A percentile compares a stretch with the other conserved stretches of the same genome.
phyloP scores from a whole-genome alignment of 2,113 vertebrate species.

The Meleagris gallopavo region DNA sequence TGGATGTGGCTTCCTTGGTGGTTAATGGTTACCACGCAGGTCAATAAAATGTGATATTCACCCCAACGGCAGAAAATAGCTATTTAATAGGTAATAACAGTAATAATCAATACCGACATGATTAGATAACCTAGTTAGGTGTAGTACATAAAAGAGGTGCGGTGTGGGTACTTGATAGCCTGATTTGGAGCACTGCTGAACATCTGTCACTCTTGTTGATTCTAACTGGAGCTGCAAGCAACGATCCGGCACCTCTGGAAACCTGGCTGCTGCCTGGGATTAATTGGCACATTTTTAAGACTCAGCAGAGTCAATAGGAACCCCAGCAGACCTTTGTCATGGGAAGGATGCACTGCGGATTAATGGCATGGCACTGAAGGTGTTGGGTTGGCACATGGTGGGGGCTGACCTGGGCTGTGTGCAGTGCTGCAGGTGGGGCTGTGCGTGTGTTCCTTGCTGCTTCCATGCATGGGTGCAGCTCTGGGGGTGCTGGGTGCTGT shows the following conservation, averaged over 20 bases:
- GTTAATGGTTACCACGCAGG: conserved; percentile 50
- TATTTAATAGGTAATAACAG: conserved; percentile 74
- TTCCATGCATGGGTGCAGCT: rapidly evolving
- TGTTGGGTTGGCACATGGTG: rapidly evolving
- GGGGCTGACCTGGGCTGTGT: not conserved
- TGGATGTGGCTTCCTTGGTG: conserved; percentile 38
- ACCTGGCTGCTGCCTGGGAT: not conserved
- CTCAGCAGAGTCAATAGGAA: not conserved
- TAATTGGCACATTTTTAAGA: not conserved
- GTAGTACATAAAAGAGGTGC: conserved; percentile 22
- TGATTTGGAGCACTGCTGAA: not conserved
- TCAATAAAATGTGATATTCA: conserved; percentile 68
- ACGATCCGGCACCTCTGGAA: not conserved
- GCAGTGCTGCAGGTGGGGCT: rapidly evolving
- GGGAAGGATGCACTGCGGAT: rapidly evolving
- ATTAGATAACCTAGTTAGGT: conserved; percentile 64
- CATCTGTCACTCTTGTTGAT: not conserved
- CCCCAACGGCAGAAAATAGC: conserved; percentile 62
- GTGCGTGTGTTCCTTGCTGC: rapidly evolving
- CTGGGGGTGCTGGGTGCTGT: rapidly evolving
- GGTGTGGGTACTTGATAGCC: not conserved
- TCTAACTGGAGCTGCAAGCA: not conserved
- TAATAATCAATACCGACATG: conserved; percentile 69
- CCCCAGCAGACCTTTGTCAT: not conserved
- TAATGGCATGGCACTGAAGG: not conserved